These are phyloP conservation scores for Drosophila cracens DNA, from an alignment of 2,888 invertebrate genomes.

Conservation along the genomic window DNA sequence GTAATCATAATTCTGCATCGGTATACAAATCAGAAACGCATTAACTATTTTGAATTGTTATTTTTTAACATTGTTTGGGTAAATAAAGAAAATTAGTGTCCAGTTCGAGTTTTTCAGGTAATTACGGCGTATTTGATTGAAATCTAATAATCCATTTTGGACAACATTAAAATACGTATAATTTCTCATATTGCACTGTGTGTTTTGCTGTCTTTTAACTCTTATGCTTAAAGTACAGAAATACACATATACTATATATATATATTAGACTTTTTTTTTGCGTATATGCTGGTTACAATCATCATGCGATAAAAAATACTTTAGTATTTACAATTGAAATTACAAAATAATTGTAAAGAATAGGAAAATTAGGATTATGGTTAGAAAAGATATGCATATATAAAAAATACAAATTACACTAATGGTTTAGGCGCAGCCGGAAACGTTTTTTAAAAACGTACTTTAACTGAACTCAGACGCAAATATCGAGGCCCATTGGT, in stretches of 20 bases:
- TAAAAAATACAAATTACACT: slow-evolving; percentile 44
- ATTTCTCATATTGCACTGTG: slow-evolving; percentile 5
- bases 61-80: slow-evolving; percentile 60
- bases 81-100: slow-evolving; percentile 45
- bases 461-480: slow-evolving; percentile 38
- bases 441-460: slow-evolving; percentile 44
- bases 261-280: slow-evolving; percentile 19
- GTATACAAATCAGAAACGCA: slow-evolving; percentile 57
- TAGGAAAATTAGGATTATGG: slow-evolving; percentile 30
- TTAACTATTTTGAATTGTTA: slow-evolving; percentile 52
- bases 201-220: slow-evolving; percentile 30
- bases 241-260: slow-evolving; percentile 2
- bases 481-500: slow-evolving; percentile 56
- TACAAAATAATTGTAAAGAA: slow-evolving; percentile 30
- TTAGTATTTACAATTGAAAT: slow-evolving; percentile 62
- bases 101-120: neutral
- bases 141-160: neutral
- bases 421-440: slow-evolving; percentile 24
- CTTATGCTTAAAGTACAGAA: slow-evolving; percentile 16
- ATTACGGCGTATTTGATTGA: neutral
- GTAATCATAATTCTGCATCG: slow-evolving; percentile 56
- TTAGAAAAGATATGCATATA: slow-evolving; percentile 25
- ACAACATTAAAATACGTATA: neutral
- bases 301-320: slow-evolving; percentile 16
- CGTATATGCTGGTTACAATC: slow-evolving; percentile 5